Conservation (phyloP, 2,113 vertebrate species). For the Myocastor coypus region DNA sequence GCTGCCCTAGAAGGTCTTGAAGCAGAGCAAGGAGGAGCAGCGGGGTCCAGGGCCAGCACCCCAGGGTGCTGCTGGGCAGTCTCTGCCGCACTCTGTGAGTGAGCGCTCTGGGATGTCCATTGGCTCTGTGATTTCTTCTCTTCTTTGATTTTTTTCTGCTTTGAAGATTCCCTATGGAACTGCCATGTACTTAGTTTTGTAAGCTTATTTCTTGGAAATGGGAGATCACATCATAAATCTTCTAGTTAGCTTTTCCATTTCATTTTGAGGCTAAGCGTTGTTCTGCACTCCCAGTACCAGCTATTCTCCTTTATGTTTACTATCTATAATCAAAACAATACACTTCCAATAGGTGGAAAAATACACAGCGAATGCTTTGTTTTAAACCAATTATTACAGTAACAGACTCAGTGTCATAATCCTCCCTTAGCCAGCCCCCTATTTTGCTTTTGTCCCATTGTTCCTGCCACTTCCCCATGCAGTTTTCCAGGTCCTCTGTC, state of each 20-base stretch:
- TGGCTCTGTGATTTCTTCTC: background rate
- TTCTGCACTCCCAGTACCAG: fast-evolving
- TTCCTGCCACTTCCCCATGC: background rate
- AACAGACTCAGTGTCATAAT: background rate
- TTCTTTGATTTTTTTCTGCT: background rate
- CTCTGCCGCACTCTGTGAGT: fast-evolving
- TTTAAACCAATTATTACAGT: background rate
- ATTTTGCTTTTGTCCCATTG: background rate
- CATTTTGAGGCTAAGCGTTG: background rate
- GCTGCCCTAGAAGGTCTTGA: fast-evolving
- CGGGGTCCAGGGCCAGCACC: fast-evolving
- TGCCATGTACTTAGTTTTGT: background rate
- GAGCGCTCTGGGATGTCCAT: fast-evolving
- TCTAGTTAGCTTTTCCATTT: background rate
- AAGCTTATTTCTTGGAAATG: background rate
- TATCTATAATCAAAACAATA: background rate
- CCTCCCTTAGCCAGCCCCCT: background rate
- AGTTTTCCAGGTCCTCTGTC: background rate
- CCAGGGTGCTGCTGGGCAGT: fast-evolving
- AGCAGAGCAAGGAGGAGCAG: background rate
- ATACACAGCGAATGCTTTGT: background rate
- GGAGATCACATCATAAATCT: background rate
- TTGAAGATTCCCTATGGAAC: background rate
- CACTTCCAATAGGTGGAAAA: background rate
- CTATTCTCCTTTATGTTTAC: background rate